Percentiles rank a stretch among this genome's conserved stretches.
These are phyloP conservation scores for Papilio glaucus DNA, from an alignment of 1,140 invertebrate species.

Conservation along the genomic window DNA sequence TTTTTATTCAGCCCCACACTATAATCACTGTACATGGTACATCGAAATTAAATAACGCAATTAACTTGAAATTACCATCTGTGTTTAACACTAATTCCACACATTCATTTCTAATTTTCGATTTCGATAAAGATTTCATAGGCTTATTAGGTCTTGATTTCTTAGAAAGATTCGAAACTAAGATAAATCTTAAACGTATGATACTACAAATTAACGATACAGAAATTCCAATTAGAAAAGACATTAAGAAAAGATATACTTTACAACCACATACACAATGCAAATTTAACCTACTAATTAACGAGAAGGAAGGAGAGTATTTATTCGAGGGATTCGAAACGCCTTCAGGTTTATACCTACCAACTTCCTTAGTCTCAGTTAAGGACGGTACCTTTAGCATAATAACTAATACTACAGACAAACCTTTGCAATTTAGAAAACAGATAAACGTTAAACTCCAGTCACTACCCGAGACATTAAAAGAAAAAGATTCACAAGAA, in stretches of 20 bases:
- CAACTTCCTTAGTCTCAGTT: neutral
- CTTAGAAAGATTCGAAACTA: neutral
- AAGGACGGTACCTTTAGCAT: neutral
- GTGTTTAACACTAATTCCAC: neutral
- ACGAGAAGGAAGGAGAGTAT: neutral
- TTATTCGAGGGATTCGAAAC: neutral
- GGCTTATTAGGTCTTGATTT: constrained; percentile 28
- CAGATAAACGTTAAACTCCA: neutral
- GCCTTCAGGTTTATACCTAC: neutral
- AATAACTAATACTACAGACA: neutral
- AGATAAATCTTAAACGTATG: constrained; percentile 19
- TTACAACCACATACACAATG: neutral
- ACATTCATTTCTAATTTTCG: constrained; percentile 32
- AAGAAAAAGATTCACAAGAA: no score
- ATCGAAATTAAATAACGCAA: neutral
- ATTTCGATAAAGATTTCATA: constrained; percentile 32
- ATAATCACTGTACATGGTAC: neutral
- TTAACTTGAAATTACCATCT: constrained; percentile 4
- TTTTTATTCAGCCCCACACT: constrained; percentile 23
- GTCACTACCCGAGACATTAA: neutral
- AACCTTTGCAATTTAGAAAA: neutral
- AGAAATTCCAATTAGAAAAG: constrained; percentile 24
- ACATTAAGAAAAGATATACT: neutral
- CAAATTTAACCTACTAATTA: neutral
- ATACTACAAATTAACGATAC: neutral